Percentiles rank a stretch among this genome's conserved stretches.
These are phyloP conservation scores for Geodia barretti DNA, from an alignment of 37 sponge, comb jelly and placozoan genomes.

Conservation along the genomic window DNA sequence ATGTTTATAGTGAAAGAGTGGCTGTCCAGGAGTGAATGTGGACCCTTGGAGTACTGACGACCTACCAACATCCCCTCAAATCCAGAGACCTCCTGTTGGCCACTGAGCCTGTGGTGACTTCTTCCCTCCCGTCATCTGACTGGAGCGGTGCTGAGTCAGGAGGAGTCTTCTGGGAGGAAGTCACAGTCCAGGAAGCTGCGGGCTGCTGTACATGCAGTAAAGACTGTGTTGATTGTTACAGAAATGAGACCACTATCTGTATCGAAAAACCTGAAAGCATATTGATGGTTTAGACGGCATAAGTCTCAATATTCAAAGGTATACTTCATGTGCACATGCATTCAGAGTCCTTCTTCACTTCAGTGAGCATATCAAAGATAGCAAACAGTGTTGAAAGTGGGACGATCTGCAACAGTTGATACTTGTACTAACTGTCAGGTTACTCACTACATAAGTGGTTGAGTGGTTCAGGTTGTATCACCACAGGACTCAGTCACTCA, in stretches of 20 bases:
- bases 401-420: too few species aligned
- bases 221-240: not conserved
- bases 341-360: not conserved
- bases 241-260: not conserved
- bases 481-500: slow-evolving; percentile 17
- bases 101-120: not conserved
- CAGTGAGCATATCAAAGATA: not conserved
- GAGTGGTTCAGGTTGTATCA: slow-evolving; percentile 10
- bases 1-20: too few species aligned
- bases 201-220: not conserved
- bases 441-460: not conserved
- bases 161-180: too few species aligned
- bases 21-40: slow-evolving; percentile 53
- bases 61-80: slow-evolving; percentile 43
- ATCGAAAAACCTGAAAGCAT: not conserved
- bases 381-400: not conserved
- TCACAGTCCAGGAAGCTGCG: not conserved
- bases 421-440: not conserved
- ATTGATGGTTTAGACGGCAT: not conserved
- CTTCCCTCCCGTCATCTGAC: not conserved
- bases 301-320: not conserved
- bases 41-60: slow-evolving; percentile 27
- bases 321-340: not conserved
- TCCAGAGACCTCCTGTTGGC: slow-evolving; percentile 19
- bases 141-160: not conserved